Base-by-base conservation (phyloP, 2,888 invertebrate species). In the Yponomeuta malinellus region DNA sequence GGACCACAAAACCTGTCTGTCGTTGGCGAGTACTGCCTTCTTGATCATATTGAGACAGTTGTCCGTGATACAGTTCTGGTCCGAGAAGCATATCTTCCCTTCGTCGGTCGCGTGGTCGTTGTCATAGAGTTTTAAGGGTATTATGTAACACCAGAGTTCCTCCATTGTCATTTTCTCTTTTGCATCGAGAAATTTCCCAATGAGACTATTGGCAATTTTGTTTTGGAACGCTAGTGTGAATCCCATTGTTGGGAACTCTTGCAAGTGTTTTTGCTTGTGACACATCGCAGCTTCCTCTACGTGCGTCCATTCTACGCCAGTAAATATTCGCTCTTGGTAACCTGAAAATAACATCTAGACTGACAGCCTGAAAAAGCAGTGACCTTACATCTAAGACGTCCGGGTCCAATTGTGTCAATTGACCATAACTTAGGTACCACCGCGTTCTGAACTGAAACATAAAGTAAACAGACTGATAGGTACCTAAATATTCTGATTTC, bases 61-160 rank as follows among this genome's bases (percentile, higher is more conserved):
- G 68, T 90, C 86, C 2, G 87, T 88, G 9, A 90, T 77, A 64
- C 79, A 83, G 72, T 91, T 90, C 1, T 75, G 75, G 72, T 74
- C 84, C 10, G 76, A 73, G 67, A 88, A 91, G 73, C 89, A 89
- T 69, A 83, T 81, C 76, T 85, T 85, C n/a, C 76, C 80, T 79
- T 89, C 89, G 23, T 86, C 81, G 23, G 78, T 88, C 1, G 82
- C 78, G 74, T 80, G 87, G 23, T 88, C 86, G 63, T 79, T 83
- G 74, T 92, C 92, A 89, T 90, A 92, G 29, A 88, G 70, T 2
- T 77, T 80, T 37, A 84, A 79, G 0, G 90, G 86, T 29, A 89
- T 73, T 2, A 85, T 73, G 2, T 87, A 71, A 33, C 90, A 89
- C 85, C 86, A 89, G 48, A 86, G 86, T 52, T 91, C 80, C 9